These are phyloP conservation scores for Alaudala cheleensis DNA, from an alignment of 2,113 vertebrate genomes.

Conservation along the genomic window DNA sequence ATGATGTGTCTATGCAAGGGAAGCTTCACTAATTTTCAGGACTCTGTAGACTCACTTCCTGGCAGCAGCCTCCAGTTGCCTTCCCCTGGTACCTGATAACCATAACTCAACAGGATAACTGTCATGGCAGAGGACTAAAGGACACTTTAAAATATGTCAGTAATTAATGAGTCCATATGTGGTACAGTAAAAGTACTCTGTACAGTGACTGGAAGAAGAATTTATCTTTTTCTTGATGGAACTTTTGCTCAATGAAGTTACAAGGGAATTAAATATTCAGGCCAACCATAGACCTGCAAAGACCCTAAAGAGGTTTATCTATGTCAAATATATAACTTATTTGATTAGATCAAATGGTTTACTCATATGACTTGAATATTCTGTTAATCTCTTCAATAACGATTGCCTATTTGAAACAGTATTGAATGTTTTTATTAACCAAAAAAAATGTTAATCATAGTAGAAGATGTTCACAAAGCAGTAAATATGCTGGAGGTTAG, in stretches of 20 bases:
- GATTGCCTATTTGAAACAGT: background rate
- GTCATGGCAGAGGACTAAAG: background rate
- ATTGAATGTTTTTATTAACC: background rate
- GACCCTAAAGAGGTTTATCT: background rate
- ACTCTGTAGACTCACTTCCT: background rate
- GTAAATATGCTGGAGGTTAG: background rate
- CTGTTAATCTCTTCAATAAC: background rate
- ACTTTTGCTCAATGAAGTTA: background rate
- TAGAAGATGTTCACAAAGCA: background rate
- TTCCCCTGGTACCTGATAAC: background rate
- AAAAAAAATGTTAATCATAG: background rate
- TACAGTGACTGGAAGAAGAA: background rate
- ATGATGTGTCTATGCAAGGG: background rate
- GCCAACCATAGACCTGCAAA: background rate
- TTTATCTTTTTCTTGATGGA: background rate
- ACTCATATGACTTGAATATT: background rate
- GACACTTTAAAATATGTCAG: slow-evolving; percentile 22
- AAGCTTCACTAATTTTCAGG: slow-evolving; percentile 6
- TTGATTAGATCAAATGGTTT: background rate
- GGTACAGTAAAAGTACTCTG: background rate
- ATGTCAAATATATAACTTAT: background rate
- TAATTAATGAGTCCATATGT: slow-evolving; percentile 29
- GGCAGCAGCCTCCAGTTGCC: background rate
- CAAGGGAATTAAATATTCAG: background rate
- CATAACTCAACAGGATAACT: slow-evolving; percentile 13